phyloP scores from a whole-genome alignment of 2,888 invertebrate species.

The Gisinianus flammeolus region DNA sequence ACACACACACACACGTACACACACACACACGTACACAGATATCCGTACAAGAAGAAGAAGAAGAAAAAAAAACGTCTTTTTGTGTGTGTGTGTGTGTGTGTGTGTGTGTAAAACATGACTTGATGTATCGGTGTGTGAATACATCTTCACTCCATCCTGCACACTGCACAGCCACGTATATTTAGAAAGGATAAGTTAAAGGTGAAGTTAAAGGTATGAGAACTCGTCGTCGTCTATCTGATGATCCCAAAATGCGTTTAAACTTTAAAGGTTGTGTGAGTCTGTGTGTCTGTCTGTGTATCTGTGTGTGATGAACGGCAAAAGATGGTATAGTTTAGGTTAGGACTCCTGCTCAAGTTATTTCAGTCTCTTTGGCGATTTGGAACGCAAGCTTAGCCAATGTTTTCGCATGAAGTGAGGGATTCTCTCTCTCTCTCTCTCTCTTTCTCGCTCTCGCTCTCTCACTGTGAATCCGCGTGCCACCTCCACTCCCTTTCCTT shows the following conservation, averaged over 20 bases:
- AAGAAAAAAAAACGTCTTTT: neutral
- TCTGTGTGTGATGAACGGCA: neutral
- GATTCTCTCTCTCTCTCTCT: conserved; percentile 5
- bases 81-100: neutral
- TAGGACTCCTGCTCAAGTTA: conserved; percentile 14
- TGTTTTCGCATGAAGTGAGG: conserved; percentile 19
- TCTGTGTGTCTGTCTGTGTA: neutral
- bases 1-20: too few species aligned
- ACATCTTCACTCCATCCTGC: neutral
- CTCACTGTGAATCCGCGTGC: neutral
- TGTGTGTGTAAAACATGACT: neutral
- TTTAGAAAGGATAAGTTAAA: neutral
- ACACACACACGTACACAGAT: too few species aligned
- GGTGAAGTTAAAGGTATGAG: conserved; percentile 1
- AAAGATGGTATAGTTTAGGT: neutral
- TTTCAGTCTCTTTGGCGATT: conserved; percentile 9
- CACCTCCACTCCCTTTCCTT: neutral
- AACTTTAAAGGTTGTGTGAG: neutral
- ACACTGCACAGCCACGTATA: neutral
- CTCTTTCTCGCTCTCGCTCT: neutral
- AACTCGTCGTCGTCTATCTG: neutral
- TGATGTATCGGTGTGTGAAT: neutral
- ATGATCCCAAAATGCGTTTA: neutral
- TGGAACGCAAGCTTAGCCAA: neutral
- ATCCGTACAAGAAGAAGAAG: neutral